Conservation (phyloP, 2,888 invertebrate species). For the Lasioglossum leucozonium region DNA sequence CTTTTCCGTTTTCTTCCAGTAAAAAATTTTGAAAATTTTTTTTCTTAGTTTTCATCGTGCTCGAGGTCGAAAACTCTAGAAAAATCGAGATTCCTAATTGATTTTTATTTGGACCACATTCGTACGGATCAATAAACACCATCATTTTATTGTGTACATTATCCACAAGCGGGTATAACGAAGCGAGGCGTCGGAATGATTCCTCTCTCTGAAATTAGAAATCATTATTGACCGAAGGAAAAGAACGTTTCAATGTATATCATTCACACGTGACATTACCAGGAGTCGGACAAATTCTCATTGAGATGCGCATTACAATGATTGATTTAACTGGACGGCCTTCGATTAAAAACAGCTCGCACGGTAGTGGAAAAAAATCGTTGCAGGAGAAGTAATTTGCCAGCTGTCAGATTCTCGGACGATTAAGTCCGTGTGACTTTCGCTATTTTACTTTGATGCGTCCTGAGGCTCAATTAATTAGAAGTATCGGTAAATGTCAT, state of each 20-base stretch:
- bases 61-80: neutral
- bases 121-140: neutral
- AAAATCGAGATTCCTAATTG: neutral
- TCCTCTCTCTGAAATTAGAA: neutral
- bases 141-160: neutral
- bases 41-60: too few species aligned
- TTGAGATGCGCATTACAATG: slow-evolving; percentile 1
- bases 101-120: neutral
- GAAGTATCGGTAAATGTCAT: neutral
- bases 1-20: too few species aligned
- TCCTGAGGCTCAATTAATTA: neutral
- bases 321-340: neutral
- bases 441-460: neutral
- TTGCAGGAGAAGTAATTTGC: neutral
- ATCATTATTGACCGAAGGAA: neutral
- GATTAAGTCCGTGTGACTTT: neutral
- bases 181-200: neutral
- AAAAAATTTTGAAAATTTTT: too few species aligned
- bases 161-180: neutral
- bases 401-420: neutral
- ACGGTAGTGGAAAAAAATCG: neutral
- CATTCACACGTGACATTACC: neutral
- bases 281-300: neutral
- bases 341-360: neutral
- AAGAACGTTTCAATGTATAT: neutral